These are phyloP conservation scores for Ptiloglossa arizonensis DNA, from an alignment of 1,140 invertebrate genomes.

Conservation along the genomic window DNA sequence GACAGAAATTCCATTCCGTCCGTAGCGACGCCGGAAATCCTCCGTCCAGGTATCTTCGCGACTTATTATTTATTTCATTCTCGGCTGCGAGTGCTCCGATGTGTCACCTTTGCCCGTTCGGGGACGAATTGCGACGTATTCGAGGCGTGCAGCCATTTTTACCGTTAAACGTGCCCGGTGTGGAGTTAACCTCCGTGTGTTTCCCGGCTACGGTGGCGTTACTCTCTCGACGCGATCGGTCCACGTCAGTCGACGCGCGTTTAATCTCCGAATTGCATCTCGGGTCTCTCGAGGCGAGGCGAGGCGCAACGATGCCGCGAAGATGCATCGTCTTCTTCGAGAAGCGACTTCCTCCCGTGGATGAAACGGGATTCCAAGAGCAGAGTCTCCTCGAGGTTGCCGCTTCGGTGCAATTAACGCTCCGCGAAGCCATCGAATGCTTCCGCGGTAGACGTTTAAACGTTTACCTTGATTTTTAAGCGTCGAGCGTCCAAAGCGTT, in stretches of 20 bases:
- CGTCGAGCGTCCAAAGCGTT: no score
- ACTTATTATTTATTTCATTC: slow-evolving; percentile 66
- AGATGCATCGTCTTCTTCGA: neutral
- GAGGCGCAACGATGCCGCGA: neutral
- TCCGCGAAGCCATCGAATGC: no score
- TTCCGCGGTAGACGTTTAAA: no score
- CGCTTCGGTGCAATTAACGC: no score
- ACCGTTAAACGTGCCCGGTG: slow-evolving; percentile 10
- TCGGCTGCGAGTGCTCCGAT: slow-evolving; percentile 23
- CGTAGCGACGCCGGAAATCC: slow-evolving; percentile 14
- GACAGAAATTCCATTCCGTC: slow-evolving; percentile 71
- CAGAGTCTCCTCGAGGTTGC: no score
- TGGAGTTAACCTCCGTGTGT: neutral
- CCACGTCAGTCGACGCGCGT: slow-evolving; percentile 33
- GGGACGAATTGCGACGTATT: slow-evolving; percentile 32
- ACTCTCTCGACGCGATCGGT: slow-evolving; percentile 41
- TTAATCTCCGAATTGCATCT: slow-evolving; percentile 35
- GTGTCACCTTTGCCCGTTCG: slow-evolving; percentile 21
- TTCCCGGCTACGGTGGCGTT: neutral
- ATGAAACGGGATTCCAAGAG: neutral
- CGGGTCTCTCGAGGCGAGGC: neutral
- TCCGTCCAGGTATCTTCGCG: slow-evolving; percentile 4
- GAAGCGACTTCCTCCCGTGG: slow-evolving; percentile 13
- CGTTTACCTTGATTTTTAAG: no score
- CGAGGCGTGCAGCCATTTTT: neutral